Percentiles rank a stretch among this genome's conserved stretches.
These are phyloP conservation scores for Acropora yongei DNA, from an alignment of 64 coral and sea anemone genomes.

Conservation along the genomic window DNA sequence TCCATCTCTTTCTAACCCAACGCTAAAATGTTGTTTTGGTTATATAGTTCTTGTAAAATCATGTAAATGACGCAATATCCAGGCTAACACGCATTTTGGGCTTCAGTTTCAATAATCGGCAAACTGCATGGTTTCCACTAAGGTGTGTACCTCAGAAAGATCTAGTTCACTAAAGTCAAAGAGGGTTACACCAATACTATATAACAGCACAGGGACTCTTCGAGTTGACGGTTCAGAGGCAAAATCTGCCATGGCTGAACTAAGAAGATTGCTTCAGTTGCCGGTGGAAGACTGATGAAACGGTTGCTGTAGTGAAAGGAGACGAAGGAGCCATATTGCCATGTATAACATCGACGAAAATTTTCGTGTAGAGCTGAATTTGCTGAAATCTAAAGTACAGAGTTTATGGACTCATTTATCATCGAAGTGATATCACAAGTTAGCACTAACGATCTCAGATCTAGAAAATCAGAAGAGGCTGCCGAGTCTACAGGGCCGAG, in stretches of 20 bases:
- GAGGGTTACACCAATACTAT: neutral
- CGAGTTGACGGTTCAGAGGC: too few species aligned
- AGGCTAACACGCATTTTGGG: too few species aligned
- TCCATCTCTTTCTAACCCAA: too few species aligned
- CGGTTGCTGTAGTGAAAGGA: neutral
- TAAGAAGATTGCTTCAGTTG: neutral
- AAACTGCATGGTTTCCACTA: neutral
- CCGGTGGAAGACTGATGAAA: neutral
- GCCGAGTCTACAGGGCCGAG: neutral
- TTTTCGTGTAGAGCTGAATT: neutral
- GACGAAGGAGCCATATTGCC: neutral
- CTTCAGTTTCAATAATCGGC: too few species aligned
- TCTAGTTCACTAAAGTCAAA: neutral
- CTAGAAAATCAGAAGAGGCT: neutral
- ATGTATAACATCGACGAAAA: neutral
- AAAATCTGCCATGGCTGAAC: too few species aligned
- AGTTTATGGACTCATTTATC: neutral
- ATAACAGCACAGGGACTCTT: neutral
- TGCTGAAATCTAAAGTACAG: neutral
- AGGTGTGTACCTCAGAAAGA: neutral
- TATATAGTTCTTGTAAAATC: too few species aligned
- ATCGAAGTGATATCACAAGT: neutral
- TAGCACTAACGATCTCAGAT: constrained; percentile 12
- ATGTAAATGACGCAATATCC: too few species aligned
- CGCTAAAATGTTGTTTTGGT: too few species aligned